Base-by-base conservation (phyloP, 2,888 invertebrate species). In the Sarcophaga variegata region DNA sequence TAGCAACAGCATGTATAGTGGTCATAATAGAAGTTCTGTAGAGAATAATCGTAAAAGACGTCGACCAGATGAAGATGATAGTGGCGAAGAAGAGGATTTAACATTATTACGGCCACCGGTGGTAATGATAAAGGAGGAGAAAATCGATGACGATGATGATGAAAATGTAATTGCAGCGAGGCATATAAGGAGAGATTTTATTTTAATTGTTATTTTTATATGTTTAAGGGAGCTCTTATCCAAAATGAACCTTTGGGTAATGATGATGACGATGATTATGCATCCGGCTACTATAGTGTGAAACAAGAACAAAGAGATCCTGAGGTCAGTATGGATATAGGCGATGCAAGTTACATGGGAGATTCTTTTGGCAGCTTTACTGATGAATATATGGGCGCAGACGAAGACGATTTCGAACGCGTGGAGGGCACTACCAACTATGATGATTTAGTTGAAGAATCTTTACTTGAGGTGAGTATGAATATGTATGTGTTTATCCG, bases 361-460 rank as follows among this genome's bases (percentile, higher is more conserved):
- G 87, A 89, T 27, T 78, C 86, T 12, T 88, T 83, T 86, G 87
- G 88, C 10, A 89, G 88, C 83, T 85, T 88, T 59, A 81, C 75
- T 49, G 89, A 89, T 67, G 89, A 88, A 49, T 88, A 75, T 70
- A 70, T 4, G n/a, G 86, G 80, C 4, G 81, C 77, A 54, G 88
- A 87, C 14, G 89, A 83, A 10, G 88, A 88, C 4, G 91, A 90
- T 37, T 85, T 90, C 0, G 90, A 90, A 27, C 79, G 72, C n/a
- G 83, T 62, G 45, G 88, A 74, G 14, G 80, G 81, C 59, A 89
- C 90, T 0, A 89, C 90, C 6, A 92, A 91, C 80, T 92, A 92
- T 76, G 92, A 92, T 67, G 92, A 92, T 81, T 90, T 92, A 89
- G 92, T 92, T 5, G 92, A 92, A 82, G 92, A 92, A 81, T 91